These are phyloP conservation scores for Cynocephalus volans DNA, from an alignment of 2,113 vertebrate species.

Conservation along the genomic window DNA sequence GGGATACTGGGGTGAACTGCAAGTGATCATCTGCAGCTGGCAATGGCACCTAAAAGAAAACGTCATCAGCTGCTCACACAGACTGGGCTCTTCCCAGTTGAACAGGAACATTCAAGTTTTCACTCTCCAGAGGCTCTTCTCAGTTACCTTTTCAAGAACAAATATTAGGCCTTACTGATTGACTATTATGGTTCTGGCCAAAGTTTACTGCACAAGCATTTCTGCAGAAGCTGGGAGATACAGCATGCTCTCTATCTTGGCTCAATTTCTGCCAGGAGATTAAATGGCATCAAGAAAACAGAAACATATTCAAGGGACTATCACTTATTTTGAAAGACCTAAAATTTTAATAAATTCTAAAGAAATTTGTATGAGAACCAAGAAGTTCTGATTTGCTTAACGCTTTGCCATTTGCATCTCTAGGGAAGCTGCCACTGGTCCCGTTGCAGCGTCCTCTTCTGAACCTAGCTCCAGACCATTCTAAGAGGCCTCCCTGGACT, in stretches of 20 bases:
- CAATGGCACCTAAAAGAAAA: neutral
- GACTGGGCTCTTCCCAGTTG: neutral
- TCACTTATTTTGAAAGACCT: conserved; percentile 4
- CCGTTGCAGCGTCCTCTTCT: accelerated
- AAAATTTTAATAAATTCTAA: conserved; percentile 11
- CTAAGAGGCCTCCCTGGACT: neutral
- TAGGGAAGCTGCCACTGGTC: neutral
- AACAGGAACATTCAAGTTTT: neutral
- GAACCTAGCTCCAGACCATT: neutral
- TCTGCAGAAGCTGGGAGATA: neutral
- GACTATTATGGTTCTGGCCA: neutral
- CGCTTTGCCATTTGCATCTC: neutral
- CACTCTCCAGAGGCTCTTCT: neutral
- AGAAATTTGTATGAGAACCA: neutral
- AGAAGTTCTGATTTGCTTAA: neutral
- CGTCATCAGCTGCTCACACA: too few species aligned
- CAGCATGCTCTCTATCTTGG: neutral
- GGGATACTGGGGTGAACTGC: neutral
- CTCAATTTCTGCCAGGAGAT: neutral
- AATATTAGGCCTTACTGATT: neutral
- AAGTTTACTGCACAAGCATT: neutral
- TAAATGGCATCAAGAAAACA: neutral
- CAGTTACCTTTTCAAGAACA: neutral
- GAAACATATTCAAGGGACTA: conserved; percentile 20
- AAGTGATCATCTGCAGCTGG: too few species aligned